Conservation (phyloP, 1,140 invertebrate genomes). For the Euborellia annulipes region DNA sequence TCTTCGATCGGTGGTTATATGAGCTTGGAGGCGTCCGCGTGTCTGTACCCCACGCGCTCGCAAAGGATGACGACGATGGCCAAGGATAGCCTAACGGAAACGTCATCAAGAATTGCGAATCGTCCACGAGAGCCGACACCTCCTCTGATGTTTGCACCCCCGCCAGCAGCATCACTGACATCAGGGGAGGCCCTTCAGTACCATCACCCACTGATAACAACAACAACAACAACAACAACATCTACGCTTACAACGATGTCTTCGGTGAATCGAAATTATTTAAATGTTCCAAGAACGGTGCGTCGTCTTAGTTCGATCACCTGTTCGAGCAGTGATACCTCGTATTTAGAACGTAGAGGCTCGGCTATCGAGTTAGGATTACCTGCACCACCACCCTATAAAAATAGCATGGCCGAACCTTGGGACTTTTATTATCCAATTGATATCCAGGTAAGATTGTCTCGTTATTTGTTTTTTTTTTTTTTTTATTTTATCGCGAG, state of each 20-base stretch:
- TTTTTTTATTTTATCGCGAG: too few species aligned
- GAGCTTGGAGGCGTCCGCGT: background rate
- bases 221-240: too few species aligned
- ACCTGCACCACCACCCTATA: conserved; percentile 34
- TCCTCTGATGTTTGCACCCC: too few species aligned
- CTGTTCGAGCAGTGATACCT: conserved; percentile 63
- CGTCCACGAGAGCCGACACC: too few species aligned
- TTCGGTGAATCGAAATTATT: too few species aligned
- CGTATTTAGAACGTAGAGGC: conserved; percentile 57
- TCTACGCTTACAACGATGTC: too few species aligned
- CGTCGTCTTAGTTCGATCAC: conserved; percentile 60
- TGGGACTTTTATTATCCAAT: conserved; percentile 52
- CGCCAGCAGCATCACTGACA: too few species aligned
- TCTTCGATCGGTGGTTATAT: conserved; percentile 7
- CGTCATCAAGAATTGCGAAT: too few species aligned
- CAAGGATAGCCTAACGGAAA: background rate
- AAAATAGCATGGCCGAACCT: conserved; percentile 17
- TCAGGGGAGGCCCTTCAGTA: too few species aligned
- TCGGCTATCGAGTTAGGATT: conserved; percentile 55
- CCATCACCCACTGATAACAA: too few species aligned
- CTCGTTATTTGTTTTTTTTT: too few species aligned
- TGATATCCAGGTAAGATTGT: conserved; percentile 47
- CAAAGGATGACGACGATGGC: background rate
- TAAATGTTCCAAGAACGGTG: conserved; percentile 18
- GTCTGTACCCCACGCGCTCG: too few species aligned